Evolutionary conservation across 2,888 invertebrate species (phyloP).

Genomic region (Diarsia rubi): DNA sequence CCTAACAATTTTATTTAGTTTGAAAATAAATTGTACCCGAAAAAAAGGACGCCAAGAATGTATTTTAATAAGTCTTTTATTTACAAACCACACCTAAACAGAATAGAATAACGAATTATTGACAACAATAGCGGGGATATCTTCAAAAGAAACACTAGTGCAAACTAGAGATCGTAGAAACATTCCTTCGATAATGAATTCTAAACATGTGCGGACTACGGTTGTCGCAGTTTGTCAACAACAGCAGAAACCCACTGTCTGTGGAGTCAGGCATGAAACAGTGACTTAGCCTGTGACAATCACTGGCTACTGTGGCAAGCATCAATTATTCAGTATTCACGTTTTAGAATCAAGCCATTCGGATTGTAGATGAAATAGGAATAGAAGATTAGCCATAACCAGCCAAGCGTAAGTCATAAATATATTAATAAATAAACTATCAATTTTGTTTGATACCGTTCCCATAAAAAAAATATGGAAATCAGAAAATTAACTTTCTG

Average conservation of each 20-base stretch:
- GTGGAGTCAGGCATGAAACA: constrained; percentile 28
- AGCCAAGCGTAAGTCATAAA: not conserved
- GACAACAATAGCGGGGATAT: not conserved
- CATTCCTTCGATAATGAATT: constrained; percentile 37
- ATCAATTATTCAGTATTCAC: not conserved
- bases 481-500: not conserved
- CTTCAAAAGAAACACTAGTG: not conserved
- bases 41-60: too few species aligned
- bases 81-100: not conserved
- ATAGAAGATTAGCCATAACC: too few species aligned
- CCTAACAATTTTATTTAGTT: too few species aligned
- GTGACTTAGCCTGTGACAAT: not conserved
- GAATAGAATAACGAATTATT: not conserved
- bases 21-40: too few species aligned
- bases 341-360: not conserved
- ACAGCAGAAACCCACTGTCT: constrained; percentile 5
- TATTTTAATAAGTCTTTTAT: not conserved
- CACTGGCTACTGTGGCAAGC: not conserved
- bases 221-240: constrained; percentile 32
- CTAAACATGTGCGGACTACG: constrained; percentile 32
- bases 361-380: not conserved
- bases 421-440: not conserved
- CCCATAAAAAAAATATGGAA: not conserved
- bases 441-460: not conserved
- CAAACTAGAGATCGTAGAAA: not conserved